These are phyloP conservation scores for Euphonia xanthogaster DNA, from an alignment of 2,797 vertebrate genomes.

Conservation along the genomic window DNA sequence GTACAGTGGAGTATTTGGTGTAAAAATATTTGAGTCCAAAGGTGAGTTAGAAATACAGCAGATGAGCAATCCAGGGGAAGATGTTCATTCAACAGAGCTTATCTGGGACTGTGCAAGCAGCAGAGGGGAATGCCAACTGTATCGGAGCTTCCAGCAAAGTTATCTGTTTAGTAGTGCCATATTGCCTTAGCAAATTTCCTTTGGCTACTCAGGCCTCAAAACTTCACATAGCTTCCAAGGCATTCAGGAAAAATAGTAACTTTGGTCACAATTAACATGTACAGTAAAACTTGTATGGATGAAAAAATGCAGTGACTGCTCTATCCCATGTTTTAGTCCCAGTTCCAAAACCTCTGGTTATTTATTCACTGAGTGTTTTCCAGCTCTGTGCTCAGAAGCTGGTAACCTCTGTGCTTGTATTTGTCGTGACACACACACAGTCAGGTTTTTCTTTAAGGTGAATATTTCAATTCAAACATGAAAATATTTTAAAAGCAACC, in stretches of 20 bases:
- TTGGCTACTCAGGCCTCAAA: background rate
- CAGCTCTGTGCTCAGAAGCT: background rate
- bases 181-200: background rate
- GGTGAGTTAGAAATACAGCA: background rate
- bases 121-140: background rate
- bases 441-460: background rate
- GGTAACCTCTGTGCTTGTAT: background rate
- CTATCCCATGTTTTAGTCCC: background rate
- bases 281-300: background rate
- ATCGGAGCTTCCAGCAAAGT: background rate
- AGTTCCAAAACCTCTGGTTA: background rate
- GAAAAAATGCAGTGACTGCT: background rate
- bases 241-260: background rate
- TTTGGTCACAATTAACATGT: background rate
- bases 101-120: background rate
- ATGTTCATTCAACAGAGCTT: background rate
- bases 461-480: background rate
- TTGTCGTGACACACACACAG: background rate
- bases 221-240: background rate
- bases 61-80: background rate
- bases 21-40: conserved; percentile 43
- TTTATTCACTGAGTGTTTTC: background rate
- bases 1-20: background rate
- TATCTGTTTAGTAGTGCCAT: background rate
- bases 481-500: background rate